Evolutionary conservation across 2,888 invertebrate species (phyloP), one percentile per base, ranked within the genome.

Genomic region (Frankliniella intonsa): DNA sequence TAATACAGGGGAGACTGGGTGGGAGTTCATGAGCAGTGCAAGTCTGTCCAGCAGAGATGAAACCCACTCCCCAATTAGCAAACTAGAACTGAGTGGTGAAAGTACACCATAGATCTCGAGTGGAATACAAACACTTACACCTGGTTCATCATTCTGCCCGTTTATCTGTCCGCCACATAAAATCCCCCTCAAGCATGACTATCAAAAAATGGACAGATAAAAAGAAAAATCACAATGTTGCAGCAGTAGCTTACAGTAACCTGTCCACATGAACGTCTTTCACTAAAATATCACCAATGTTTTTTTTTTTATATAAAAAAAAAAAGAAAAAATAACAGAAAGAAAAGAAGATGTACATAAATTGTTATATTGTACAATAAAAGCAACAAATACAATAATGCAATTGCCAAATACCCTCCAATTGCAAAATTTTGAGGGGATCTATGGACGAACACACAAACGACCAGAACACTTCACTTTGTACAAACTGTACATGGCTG

Each of bases 1-100:
- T 22, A 76, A 76, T 76, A 76, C 69, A 76, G 69, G 69, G 69
- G 69, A 38, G 69, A 76, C 69, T 76, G 69, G 10, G 25, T 76
- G 69, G 69, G 69, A 76, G 69, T 76, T 25, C 22, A 76, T 76
- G 69, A 76, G 69, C 69, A 76, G 69, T 76, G 69, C 69, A 76
- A 76, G 69, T 76, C 69, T 76, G 69, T 76, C 69, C 69, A 76
- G 69, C 69, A 76, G 69, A 76, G 69, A 76, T 76, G 69, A 76
- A 76, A 76, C 69, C 69, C 69, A 76, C 69, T 76, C 69, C 69
- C 69, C 69, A 76, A 22, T 76, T 76, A 76, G 69, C 69, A 76
- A 12, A 76, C 69, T 76, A 76, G 69, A 76, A 76, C 69, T 25
- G 69, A 76, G 69, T 76, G 69, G 25, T 76, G 69, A 22, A 76